phyloP scores from a whole-genome alignment of 2,113 vertebrate genomes.

The Daubentonia madagascariensis region DNA sequence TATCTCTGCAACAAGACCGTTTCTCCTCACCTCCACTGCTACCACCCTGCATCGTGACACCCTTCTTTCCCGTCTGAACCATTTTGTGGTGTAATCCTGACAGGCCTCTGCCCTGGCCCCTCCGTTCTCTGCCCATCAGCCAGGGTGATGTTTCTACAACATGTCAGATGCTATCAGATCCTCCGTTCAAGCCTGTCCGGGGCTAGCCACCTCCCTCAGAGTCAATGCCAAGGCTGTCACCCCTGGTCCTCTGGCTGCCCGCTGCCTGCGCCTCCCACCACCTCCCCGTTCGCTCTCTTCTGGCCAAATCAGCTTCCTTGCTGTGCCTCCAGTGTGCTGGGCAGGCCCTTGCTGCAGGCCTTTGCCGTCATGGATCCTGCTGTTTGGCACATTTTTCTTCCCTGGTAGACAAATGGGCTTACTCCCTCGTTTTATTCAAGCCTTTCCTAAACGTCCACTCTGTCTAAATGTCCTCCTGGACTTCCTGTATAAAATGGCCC shows the following conservation, averaged over 20 bases:
- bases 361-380: neutral
- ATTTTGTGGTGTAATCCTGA: neutral
- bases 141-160: neutral
- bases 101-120: too few species aligned
- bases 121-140: neutral
- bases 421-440: neutral
- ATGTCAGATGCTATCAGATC: too few species aligned
- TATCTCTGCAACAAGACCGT: neutral
- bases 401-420: neutral
- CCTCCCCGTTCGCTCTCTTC: rapidly evolving
- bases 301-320: neutral
- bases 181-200: neutral
- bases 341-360: too few species aligned
- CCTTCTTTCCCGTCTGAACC: neutral
- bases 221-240: rapidly evolving
- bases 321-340: rapidly evolving
- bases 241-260: neutral
- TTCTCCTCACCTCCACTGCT: neutral
- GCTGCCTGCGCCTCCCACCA: too few species aligned
- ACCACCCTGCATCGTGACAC: too few species aligned
- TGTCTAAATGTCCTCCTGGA: neutral
- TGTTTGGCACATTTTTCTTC: neutral
- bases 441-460: neutral
- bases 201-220: neutral
- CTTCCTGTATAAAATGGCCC: neutral